Conservation (phyloP, 2,888 invertebrate species). For the Dendrolimus houi region DNA sequence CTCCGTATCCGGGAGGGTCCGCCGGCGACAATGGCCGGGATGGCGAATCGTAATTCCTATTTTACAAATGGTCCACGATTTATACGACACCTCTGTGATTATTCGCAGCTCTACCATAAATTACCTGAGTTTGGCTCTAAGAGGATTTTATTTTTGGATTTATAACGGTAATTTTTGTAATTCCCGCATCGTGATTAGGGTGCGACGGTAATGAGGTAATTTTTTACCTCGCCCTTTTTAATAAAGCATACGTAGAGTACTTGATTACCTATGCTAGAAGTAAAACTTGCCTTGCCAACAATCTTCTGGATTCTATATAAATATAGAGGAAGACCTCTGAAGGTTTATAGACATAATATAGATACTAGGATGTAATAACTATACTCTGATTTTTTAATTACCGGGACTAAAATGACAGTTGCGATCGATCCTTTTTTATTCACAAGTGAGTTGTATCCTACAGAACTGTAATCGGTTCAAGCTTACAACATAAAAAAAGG, state of each 20-base stretch:
- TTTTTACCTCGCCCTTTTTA: constrained; percentile 11
- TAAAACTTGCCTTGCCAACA: too few species aligned
- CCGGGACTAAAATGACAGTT: too few species aligned
- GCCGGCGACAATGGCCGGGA: constrained; percentile 46
- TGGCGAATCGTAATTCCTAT: constrained; percentile 65
- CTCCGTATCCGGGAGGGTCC: background rate
- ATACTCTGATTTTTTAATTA: too few species aligned
- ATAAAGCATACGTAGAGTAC: background rate
- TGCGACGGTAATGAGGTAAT: constrained; percentile 15
- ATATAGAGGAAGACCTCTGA: too few species aligned
- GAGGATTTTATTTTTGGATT: constrained; percentile 69
- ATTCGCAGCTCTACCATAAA: constrained; percentile 67
- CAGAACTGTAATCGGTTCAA: too few species aligned
- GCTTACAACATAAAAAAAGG: too few species aligned
- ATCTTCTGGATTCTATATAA: too few species aligned
- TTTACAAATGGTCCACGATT: constrained; percentile 73
- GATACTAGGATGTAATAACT: too few species aligned
- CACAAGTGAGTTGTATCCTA: too few species aligned
- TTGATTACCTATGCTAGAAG: too few species aligned
- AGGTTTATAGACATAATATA: too few species aligned
- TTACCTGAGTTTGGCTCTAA: constrained; percentile 57
- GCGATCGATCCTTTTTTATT: too few species aligned
- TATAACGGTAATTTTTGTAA: constrained; percentile 58
- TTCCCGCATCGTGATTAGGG: constrained; percentile 24
- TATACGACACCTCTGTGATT: constrained; percentile 72